Conservation (phyloP, 23 tunicate genomes). For the Halocynthia aurantium region DNA sequence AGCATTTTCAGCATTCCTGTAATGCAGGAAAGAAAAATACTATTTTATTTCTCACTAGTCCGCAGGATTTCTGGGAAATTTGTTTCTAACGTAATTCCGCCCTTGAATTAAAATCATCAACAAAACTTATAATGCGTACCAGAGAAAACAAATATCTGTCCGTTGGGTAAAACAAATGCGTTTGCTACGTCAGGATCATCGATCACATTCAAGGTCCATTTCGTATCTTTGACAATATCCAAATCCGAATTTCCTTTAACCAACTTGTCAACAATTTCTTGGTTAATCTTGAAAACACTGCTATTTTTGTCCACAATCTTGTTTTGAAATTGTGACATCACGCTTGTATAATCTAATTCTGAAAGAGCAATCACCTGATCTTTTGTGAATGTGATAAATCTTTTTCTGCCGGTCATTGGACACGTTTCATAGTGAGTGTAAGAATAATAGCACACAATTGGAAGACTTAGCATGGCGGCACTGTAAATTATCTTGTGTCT, state of each 20-base stretch:
- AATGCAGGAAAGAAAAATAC: too few species aligned
- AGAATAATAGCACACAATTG: constrained; percentile 52
- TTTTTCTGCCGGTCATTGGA: constrained; percentile 82
- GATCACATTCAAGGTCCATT: constrained; percentile 75
- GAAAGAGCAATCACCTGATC: constrained; percentile 56
- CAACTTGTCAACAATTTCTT: constrained; percentile 24
- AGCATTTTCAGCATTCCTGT: constrained; percentile 70
- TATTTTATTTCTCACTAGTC: too few species aligned
- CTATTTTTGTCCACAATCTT: constrained; percentile 21
- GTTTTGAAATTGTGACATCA: constrained; percentile 16
- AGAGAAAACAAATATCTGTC: constrained; percentile 78
- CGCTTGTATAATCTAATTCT: constrained; percentile 33
- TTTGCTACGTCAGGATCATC: constrained; percentile 38
- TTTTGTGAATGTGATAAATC: constrained; percentile 77
- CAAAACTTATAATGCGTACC: constrained; percentile 24
- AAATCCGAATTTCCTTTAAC: constrained; percentile 46
- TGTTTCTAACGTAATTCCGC: too few species aligned
- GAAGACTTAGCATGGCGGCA: not conserved
- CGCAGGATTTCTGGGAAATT: too few species aligned
- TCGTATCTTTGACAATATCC: constrained; percentile 35
- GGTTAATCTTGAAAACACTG: constrained; percentile 27
- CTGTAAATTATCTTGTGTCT: constrained; percentile 35
- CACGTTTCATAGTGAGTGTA: constrained; percentile 57
- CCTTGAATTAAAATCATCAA: too few species aligned
- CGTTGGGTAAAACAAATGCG: constrained; percentile 92